phyloP scores from a whole-genome alignment of 2,113 vertebrate genomes.

The Heloderma charlesbogerti region DNA sequence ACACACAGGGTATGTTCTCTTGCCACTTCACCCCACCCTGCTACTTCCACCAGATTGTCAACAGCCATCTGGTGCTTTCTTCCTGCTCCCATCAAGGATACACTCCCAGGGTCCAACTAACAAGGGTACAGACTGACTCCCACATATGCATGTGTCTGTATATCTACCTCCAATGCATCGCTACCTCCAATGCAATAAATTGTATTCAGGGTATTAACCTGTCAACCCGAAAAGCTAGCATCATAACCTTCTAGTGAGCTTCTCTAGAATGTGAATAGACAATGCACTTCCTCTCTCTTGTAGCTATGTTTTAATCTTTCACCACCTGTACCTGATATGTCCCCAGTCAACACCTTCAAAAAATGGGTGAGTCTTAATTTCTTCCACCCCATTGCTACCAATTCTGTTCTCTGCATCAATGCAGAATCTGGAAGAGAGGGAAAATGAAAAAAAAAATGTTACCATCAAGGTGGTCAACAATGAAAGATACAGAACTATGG shows the following conservation, averaged over 20 bases:
- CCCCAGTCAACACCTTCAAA: conserved; percentile 99
- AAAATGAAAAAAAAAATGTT: conserved; percentile 29
- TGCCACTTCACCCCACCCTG: not conserved
- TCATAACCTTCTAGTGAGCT: not conserved
- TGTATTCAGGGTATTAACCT: no score
- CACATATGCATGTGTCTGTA: not conserved
- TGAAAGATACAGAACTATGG: not conserved
- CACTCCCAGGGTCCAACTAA: no score
- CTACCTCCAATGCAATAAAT: no score
- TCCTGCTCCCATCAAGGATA: no score
- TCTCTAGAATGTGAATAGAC: not conserved
- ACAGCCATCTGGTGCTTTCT: not conserved
- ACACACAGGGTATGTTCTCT: not conserved
- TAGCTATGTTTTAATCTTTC: conserved; percentile 9
- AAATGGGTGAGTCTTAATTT: conserved; percentile 93
- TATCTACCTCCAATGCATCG: not conserved
- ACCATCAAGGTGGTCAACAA: conserved; percentile 12
- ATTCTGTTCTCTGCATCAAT: conserved; percentile 93
- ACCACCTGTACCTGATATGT: conserved; percentile 90
- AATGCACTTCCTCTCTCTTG: not conserved
- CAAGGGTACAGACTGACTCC: not conserved
- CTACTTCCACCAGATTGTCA: not conserved
- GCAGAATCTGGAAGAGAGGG: conserved; percentile 85
- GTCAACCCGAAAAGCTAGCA: not conserved
- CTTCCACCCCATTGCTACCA: conserved; percentile 92